These are phyloP conservation scores for Acanthurus leucopareius DNA, from an alignment of 2,797 vertebrate species.

Conservation along the genomic window DNA sequence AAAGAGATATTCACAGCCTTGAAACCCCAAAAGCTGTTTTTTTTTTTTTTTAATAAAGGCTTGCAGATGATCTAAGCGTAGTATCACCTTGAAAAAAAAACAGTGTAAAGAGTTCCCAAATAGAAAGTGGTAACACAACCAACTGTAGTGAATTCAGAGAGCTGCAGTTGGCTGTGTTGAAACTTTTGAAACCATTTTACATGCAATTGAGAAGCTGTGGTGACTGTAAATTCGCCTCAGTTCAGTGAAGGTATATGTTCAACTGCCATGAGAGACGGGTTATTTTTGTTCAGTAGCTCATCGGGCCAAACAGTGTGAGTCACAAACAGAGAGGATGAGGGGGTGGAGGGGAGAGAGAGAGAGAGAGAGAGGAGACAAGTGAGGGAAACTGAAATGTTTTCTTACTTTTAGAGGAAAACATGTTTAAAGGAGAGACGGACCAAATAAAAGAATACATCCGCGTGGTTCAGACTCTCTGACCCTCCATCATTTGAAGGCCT, in stretches of 20 bases:
- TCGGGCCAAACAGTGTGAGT: slow-evolving; percentile 62
- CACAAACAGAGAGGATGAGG: slow-evolving; percentile 45
- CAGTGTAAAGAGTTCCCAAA: not conserved
- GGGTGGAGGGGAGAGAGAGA: not conserved
- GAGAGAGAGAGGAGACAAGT: slow-evolving; percentile 2
- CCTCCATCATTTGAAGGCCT: not conserved
- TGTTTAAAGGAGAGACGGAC: not conserved
- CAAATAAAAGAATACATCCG: not conserved
- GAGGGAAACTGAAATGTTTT: slow-evolving; percentile 27
- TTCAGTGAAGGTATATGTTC: slow-evolving; percentile 11
- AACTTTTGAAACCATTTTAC: not conserved
- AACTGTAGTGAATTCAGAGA: not conserved
- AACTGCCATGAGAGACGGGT: slow-evolving; percentile 24
- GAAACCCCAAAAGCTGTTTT: not conserved
- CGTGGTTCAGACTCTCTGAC: not conserved
- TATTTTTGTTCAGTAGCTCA: slow-evolving; percentile 67
- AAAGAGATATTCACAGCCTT: not conserved
- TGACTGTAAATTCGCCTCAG: slow-evolving; percentile 1
- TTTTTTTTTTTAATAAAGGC: not conserved
- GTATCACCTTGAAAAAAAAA: not conserved
- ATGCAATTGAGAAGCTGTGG: not conserved
- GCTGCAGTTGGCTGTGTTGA: not conserved
- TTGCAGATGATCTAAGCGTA: not conserved
- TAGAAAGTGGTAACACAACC: not conserved
- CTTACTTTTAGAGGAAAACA: slow-evolving; percentile 25